phyloP scores from a whole-genome alignment of 2,888 invertebrate genomes.

The Phlogophora meticulosa region DNA sequence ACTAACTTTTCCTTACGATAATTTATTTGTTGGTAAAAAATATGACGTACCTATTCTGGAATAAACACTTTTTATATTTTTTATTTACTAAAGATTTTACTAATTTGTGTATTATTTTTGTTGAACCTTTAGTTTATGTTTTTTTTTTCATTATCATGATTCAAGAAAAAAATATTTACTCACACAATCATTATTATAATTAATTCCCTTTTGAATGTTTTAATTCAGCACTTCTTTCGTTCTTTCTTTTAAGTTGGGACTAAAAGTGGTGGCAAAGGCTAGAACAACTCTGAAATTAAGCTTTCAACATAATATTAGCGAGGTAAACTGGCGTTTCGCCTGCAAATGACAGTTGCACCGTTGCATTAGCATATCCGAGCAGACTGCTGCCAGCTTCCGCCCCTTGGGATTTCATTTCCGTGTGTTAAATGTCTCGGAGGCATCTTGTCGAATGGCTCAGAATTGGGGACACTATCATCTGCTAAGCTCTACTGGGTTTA shows the following conservation, averaged over 20 bases:
- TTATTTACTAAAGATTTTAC: too few species aligned
- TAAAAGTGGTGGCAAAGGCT: neutral
- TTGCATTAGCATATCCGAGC: constrained; percentile 47
- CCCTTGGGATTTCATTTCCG: constrained; percentile 54
- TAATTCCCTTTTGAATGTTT: too few species aligned
- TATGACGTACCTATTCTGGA: too few species aligned
- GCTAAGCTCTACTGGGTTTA: neutral
- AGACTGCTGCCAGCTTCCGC: constrained; percentile 44
- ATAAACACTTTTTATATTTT: too few species aligned
- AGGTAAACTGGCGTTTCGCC: constrained; percentile 19
- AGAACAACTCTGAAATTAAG: constrained; percentile 6
- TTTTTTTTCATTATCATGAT: too few species aligned
- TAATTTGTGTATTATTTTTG: too few species aligned
- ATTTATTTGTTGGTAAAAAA: too few species aligned
- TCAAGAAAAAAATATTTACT: too few species aligned
- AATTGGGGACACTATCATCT: constrained; percentile 36
- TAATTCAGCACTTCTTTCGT: too few species aligned
- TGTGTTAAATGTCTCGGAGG: constrained; percentile 51
- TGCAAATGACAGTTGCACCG: constrained; percentile 54
- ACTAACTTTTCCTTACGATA: neutral
- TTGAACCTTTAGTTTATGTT: too few species aligned
- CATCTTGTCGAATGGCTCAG: constrained; percentile 45
- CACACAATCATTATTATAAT: too few species aligned
- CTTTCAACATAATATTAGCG: constrained; percentile 27
- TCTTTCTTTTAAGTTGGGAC: too few species aligned